Evolutionary conservation across 2,888 invertebrate species (phyloP).

Genomic region (Agrotis puta): DNA sequence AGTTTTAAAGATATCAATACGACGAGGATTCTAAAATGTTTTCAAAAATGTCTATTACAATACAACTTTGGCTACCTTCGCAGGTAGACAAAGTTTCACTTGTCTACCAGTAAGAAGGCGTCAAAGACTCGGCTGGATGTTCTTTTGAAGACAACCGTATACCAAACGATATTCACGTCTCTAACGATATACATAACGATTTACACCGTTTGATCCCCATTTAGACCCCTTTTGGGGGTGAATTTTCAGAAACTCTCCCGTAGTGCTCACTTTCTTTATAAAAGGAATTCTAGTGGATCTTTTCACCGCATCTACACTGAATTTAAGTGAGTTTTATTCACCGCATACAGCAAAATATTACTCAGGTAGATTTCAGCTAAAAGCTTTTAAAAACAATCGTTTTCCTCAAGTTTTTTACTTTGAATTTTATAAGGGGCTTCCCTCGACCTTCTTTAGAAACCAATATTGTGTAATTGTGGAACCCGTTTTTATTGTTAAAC

Average conservation of each 20-base stretch:
- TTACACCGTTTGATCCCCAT: not conserved
- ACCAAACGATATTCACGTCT: not conserved
- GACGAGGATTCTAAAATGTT: too few species aligned
- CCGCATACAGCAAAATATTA: not conserved
- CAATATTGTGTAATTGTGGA: not conserved
- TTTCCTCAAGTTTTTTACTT: not conserved
- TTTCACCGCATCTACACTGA: too few species aligned
- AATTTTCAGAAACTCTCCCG: not conserved
- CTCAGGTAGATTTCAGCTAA: not conserved
- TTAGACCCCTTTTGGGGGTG: not conserved
- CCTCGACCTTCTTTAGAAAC: not conserved
- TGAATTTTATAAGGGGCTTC: not conserved
- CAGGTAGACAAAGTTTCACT: too few species aligned
- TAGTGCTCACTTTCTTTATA: not conserved
- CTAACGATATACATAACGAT: not conserved
- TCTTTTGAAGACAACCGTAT: not conserved
- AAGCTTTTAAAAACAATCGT: not conserved
- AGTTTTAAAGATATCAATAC: too few species aligned
- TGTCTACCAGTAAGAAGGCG: too few species aligned
- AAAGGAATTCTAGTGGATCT: not conserved
- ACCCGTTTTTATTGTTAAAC: not conserved
- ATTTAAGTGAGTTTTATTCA: too few species aligned
- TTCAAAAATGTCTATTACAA: too few species aligned
- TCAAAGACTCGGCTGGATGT: too few species aligned
- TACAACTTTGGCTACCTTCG: too few species aligned